These are phyloP conservation scores for Sylvicola cinctus DNA, from an alignment of 2,888 invertebrate species.

Conservation along the genomic window DNA sequence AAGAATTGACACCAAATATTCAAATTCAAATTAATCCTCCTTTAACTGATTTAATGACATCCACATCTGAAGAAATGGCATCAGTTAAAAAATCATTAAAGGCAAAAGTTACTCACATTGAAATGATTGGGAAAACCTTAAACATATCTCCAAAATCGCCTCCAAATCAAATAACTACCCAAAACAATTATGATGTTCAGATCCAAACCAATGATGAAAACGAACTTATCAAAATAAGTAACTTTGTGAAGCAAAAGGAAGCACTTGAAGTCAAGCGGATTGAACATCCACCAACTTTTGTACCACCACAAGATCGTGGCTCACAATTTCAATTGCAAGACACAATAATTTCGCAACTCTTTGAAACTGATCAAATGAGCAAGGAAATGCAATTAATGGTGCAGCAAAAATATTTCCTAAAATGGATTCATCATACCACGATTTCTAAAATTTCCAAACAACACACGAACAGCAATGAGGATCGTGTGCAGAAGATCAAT, in stretches of 20 bases:
- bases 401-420: slow-evolving; percentile 15
- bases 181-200: no score
- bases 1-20: no score
- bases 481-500: slow-evolving; percentile 20
- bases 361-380: slow-evolving; percentile 7
- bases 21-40: no score
- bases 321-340: slow-evolving; percentile 13
- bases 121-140: slow-evolving; percentile 6
- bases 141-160: neutral
- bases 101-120: slow-evolving; percentile 9
- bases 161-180: no score
- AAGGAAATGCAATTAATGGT: slow-evolving; percentile 6
- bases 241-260: neutral
- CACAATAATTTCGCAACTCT: slow-evolving; percentile 17
- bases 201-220: neutral
- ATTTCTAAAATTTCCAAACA: slow-evolving; percentile 18
- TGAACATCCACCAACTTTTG: neutral
- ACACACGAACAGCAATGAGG: slow-evolving; percentile 15
- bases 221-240: neutral
- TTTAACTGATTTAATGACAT: no score
- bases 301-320: neutral
- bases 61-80: no score
- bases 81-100: no score
- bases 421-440: slow-evolving; percentile 22
- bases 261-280: neutral